Percentiles rank a stretch among this genome's conserved stretches.
Conservation (phyloP, 2,797 vertebrate genomes). For the Danio jaintianensis region DNA sequence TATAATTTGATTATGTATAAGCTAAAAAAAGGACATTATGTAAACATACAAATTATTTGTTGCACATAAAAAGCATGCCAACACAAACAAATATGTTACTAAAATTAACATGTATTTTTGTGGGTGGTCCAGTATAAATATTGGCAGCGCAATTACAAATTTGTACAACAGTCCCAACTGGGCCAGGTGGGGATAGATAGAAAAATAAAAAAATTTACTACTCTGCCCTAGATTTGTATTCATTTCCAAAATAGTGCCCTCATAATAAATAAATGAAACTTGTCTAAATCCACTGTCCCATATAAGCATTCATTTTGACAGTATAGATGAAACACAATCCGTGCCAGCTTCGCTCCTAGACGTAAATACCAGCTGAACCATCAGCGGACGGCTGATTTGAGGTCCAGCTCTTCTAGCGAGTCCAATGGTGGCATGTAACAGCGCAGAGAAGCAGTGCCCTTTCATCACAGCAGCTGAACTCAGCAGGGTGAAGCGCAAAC, state of each 20-base stretch:
- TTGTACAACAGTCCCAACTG: neutral
- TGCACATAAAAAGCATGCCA: neutral
- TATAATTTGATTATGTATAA: neutral
- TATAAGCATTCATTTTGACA: conserved; percentile 26
- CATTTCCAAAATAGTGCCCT: neutral
- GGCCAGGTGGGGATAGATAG: no score
- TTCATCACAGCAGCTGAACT: conserved; percentile 30
- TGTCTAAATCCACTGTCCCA: neutral
- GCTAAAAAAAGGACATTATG: neutral
- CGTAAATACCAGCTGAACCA: conserved; percentile 9
- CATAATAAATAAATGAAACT: neutral
- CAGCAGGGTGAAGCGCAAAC: conserved; percentile 31
- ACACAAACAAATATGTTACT: neutral
- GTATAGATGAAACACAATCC: conserved; percentile 21
- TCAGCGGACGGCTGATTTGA: neutral
- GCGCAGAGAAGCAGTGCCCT: conserved; percentile 42
- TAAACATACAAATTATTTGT: neutral
- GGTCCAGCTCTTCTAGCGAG: neutral
- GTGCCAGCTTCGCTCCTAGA: neutral
- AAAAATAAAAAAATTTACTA: neutral
- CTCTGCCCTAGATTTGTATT: neutral
- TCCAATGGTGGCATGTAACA: conserved; percentile 2
- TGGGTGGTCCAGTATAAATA: neutral
- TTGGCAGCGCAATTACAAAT: neutral
- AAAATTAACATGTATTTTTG: neutral